Base-by-base conservation (phyloP, 2,888 invertebrate species). In the Chrysomela aeneicollis region DNA sequence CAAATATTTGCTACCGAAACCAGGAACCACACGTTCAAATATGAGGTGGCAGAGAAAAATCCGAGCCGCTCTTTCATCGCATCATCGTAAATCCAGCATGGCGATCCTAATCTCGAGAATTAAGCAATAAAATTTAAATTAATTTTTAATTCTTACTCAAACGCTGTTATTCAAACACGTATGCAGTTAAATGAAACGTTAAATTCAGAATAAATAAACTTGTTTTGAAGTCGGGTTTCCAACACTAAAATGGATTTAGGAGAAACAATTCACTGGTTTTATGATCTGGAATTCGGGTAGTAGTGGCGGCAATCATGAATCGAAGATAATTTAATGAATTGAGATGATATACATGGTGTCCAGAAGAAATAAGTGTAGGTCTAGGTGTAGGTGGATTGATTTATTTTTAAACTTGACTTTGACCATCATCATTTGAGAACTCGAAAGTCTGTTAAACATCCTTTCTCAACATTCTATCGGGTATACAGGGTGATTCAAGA, bases 121-220 rank as follows among this genome's bases (percentile, higher is more conserved):
- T 61, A 59, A 70, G 70, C 64, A 68, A 70, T 70, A 70, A 70
- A 70, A 70, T 68, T 64, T 63, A 70, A 70, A 70, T 70, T 70
- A 70, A 70, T 64, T 64, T 66, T 70, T 68, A 70, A 70, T 68
- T 70, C 70, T 64, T 68, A 57, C 63, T 64, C 70, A 70, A 70
- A 70, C 64, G 64, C 58, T 55, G 59, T 68, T 67, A 68, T 37
- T 66, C 68, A 68, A 68, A 69, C 62, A 62, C 55, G 42, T 42
- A 42, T 42, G 51, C 30, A 42, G 46, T 51, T 57, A 35, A 55
- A 55, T 61, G 32, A 61, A 54, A 49, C 49, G 50, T 42, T 55
- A 35, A 42, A 52, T 49, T 46, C 30, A 58, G 12, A 62, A 51
- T 62, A 62, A 53, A 62, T 53, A 58, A 62, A 62, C 62, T 50